Conservation (phyloP, 2,888 invertebrate genomes). For the Micoletzkya japonica region DNA sequence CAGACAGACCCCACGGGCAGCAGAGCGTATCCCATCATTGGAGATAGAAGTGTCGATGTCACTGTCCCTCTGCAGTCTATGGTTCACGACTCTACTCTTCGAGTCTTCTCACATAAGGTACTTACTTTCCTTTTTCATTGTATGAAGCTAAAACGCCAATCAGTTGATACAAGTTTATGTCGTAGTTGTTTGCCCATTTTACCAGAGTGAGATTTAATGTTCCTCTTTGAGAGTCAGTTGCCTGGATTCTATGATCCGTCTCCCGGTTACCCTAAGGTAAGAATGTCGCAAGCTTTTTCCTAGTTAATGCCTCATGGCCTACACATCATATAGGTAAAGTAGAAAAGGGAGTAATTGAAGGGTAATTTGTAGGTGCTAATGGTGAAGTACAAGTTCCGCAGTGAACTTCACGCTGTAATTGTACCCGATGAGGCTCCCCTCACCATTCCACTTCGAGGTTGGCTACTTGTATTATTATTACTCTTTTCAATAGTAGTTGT, state of each 20-base stretch:
- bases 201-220: too few species aligned
- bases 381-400: constrained; percentile 77
- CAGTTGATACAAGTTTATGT: too few species aligned
- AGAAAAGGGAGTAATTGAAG: too few species aligned
- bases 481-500: background rate
- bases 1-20: constrained; percentile 40
- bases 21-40: constrained; percentile 54
- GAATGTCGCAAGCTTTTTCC: background rate
- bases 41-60: constrained; percentile 73
- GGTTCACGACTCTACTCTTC: constrained; percentile 84
- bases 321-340: too few species aligned
- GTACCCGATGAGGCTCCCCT: constrained; percentile 72
- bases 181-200: too few species aligned
- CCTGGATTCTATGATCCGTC: constrained; percentile 97
- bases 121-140: too few species aligned
- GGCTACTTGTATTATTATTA: background rate
- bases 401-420: constrained; percentile 78
- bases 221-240: constrained; percentile 79
- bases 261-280: constrained; percentile 82
- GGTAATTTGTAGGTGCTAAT: constrained; percentile 24
- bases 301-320: too few species aligned
- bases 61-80: constrained; percentile 92
- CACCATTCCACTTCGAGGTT: constrained; percentile 24
- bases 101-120: constrained; percentile 54
- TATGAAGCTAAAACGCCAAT: too few species aligned